A percentile compares a stretch with the other conserved stretches of the same genome.
phyloP scores from a whole-genome alignment of 2,113 vertebrate genomes.

The Syngnathus floridae region DNA sequence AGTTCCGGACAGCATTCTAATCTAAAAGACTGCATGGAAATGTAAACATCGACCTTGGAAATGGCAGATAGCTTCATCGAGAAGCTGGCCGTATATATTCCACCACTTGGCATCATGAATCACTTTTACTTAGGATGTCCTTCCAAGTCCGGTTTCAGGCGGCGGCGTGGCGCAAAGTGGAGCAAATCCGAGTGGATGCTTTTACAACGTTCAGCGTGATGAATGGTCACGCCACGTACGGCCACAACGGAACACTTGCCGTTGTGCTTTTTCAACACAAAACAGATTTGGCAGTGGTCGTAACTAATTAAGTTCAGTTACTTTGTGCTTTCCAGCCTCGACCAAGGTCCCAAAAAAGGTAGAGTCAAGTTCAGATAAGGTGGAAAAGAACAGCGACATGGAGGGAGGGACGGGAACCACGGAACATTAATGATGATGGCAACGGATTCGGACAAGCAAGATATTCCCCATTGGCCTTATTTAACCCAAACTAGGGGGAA shows the following conservation, averaged over 20 bases:
- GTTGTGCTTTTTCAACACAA: constrained; percentile 13
- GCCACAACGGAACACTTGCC: neutral
- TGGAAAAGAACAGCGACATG: neutral
- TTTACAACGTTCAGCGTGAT: constrained; percentile 7
- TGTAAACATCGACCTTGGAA: neutral
- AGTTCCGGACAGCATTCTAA: constrained; percentile 11
- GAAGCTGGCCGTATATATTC: neutral
- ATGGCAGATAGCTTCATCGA: constrained; percentile 4
- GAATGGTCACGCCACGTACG: neutral
- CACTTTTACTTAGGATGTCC: neutral
- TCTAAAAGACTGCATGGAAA: neutral
- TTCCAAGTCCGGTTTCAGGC: neutral
- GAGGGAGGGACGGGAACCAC: neutral
- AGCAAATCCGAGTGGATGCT: constrained; percentile 2
- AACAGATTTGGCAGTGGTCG: constrained; percentile 6
- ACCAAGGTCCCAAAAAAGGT: too few relatives aligned
- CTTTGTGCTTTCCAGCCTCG: neutral
- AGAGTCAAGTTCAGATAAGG: neutral
- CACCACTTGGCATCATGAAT: neutral
- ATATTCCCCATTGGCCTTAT: neutral
- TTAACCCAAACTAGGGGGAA: neutral
- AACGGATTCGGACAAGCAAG: neutral
- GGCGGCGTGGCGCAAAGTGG: constrained; percentile 7
- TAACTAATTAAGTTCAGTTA: neutral
- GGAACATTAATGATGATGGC: neutral